Percentiles rank a stretch among this genome's conserved stretches.
phyloP scores from a whole-genome alignment of 92 coral and sea anemone genomes.

The Porites lobata region DNA sequence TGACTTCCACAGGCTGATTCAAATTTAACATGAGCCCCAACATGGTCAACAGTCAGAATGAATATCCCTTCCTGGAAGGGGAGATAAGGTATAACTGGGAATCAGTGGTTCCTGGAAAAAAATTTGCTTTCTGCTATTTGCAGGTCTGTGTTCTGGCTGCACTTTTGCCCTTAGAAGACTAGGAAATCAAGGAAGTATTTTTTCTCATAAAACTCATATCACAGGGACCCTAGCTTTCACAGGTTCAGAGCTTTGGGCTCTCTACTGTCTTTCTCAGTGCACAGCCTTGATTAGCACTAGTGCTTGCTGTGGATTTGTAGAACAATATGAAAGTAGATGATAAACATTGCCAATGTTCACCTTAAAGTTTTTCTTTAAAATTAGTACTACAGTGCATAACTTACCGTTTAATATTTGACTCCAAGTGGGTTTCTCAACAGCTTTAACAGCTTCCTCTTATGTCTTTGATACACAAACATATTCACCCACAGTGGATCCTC shows the following conservation, averaged over 20 bases:
- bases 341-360: slow-evolving; percentile 1
- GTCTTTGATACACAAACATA: slow-evolving; percentile 11
- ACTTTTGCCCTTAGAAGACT: not conserved
- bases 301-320: not conserved
- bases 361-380: not conserved
- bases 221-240: not conserved
- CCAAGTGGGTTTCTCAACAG: slow-evolving; percentile 46
- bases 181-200: not conserved
- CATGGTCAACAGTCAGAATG: not conserved
- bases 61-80: too few species aligned
- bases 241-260: not conserved
- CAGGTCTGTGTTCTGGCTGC: not conserved
- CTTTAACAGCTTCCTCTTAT: slow-evolving; percentile 32
- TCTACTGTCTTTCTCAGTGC: not conserved
- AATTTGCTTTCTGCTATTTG: not conserved
- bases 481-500: slow-evolving; percentile 42
- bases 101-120: not conserved
- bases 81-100: too few species aligned
- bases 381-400: slow-evolving; percentile 17
- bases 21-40: not conserved
- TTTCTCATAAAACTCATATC: not conserved
- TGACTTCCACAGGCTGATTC: not conserved
- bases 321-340: not conserved
- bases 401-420: slow-evolving; percentile 31
- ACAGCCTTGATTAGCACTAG: not conserved